Percentiles rank a stretch among this genome's conserved stretches.
phyloP scores from a whole-genome alignment of 1,140 invertebrate genomes.

The Pogonomyrmex barbatus region DNA sequence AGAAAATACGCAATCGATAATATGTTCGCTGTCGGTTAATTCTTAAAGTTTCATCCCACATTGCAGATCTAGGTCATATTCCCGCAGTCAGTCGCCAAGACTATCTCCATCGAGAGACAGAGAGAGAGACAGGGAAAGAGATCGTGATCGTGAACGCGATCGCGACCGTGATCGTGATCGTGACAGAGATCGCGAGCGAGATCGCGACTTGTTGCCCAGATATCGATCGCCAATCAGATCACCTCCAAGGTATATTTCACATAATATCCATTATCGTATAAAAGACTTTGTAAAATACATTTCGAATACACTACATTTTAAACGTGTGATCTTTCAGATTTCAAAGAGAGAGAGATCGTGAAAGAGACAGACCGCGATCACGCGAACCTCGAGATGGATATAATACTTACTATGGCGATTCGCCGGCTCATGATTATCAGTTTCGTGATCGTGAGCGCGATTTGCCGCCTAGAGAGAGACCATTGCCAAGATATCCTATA shows the following conservation, averaged over 20 bases:
- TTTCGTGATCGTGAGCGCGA: constrained; percentile 84
- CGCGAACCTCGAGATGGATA: constrained; percentile 81
- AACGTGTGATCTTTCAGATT: constrained; percentile 78
- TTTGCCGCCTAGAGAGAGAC: constrained; percentile 79
- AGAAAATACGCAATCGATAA: not conserved
- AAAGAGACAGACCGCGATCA: constrained; percentile 81
- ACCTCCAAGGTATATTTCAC: constrained; percentile 84
- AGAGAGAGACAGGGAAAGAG: constrained; percentile 80
- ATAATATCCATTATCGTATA: not conserved
- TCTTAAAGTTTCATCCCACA: not conserved
- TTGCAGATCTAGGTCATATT: constrained; percentile 84
- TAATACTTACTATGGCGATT: constrained; percentile 82
- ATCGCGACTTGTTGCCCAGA: constrained; percentile 80
- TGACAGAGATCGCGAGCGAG: constrained; percentile 75
- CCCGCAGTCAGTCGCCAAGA: constrained; percentile 84
- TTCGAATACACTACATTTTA: not conserved
- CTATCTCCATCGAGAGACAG: constrained; percentile 81
- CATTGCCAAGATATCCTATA: constrained; percentile 78
- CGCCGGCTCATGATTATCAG: constrained; percentile 81
- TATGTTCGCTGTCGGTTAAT: not conserved
- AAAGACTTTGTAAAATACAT: not conserved
- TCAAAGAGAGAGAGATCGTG: constrained; percentile 82
- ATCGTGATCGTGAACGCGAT: constrained; percentile 76
- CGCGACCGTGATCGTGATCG: constrained; percentile 75
- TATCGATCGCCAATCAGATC: constrained; percentile 86